Evolutionary conservation across 2,113 vertebrate genomes (phyloP).

Genomic region (Tricholaema leucomelas): DNA sequence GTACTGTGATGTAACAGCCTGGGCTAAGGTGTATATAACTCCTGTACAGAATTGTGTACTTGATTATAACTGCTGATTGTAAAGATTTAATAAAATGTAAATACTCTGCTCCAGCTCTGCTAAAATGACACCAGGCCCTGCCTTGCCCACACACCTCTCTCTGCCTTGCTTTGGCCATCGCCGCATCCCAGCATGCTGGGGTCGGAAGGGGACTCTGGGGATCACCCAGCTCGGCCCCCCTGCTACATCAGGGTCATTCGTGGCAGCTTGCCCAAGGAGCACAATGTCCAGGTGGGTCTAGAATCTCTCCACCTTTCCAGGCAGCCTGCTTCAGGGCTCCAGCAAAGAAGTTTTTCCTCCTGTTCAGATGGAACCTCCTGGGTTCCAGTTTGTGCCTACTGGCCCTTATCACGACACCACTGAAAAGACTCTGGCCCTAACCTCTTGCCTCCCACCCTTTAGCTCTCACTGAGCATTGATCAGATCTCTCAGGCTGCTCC

Average conservation of each 20-base stretch:
- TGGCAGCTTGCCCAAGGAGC: not conserved
- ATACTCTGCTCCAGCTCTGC: slow-evolving; percentile 72
- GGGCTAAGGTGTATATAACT: slow-evolving; percentile 84
- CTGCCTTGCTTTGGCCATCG: not conserved
- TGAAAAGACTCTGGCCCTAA: too few species aligned
- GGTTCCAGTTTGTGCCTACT: not conserved
- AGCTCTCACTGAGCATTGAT: too few species aligned
- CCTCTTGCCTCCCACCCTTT: too few species aligned
- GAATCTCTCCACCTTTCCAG: not conserved
- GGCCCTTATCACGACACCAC: not conserved
- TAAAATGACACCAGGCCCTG: accelerated
- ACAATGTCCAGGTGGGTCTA: not conserved
- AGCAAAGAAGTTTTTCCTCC: not conserved
- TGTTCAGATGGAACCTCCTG: not conserved
- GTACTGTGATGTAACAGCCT: slow-evolving; percentile 85
- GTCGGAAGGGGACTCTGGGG: not conserved
- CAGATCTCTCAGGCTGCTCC: too few species aligned
- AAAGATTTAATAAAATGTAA: slow-evolving; percentile 89
- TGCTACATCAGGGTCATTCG: not conserved
- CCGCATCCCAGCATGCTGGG: not conserved
- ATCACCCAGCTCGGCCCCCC: not conserved
- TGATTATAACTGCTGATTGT: slow-evolving; percentile 85
- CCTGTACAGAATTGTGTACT: slow-evolving; percentile 84
- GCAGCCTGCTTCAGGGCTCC: not conserved
- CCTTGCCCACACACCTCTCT: accelerated